These are phyloP conservation scores for Scarus forsteni DNA, from an alignment of 2,797 vertebrate genomes.

Conservation along the genomic window DNA sequence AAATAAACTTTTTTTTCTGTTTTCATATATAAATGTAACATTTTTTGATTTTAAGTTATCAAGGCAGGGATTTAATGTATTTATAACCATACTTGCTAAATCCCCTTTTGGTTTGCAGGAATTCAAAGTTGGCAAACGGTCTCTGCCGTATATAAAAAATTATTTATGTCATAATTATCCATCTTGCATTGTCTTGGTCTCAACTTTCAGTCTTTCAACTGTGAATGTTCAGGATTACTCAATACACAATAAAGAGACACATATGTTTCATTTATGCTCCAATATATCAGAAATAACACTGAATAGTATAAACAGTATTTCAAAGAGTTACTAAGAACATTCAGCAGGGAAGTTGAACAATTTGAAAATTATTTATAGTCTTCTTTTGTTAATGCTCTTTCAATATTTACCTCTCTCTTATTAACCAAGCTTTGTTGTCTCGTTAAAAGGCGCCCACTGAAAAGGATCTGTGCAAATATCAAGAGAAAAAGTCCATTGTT, in stretches of 20 bases:
- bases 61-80: too few relatives aligned
- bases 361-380: constrained; percentile 41
- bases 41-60: too few relatives aligned
- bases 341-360: constrained; percentile 63
- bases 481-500: constrained; percentile 47
- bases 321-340: constrained; percentile 76
- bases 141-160: constrained; percentile 25
- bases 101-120: constrained; percentile 65
- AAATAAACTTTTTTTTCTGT: too few relatives aligned
- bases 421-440: constrained; percentile 42
- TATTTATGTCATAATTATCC: constrained; percentile 30
- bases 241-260: constrained; percentile 67
- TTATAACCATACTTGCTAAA: not conserved
- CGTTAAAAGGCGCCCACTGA: constrained; percentile 52
- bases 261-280: constrained; percentile 61
- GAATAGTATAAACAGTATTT: constrained; percentile 72
- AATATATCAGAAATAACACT: constrained; percentile 66
- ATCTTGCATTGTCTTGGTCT: constrained; percentile 37
- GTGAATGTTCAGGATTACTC: constrained; percentile 54
- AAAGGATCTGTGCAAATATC: constrained; percentile 71
- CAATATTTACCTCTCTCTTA: constrained; percentile 20
- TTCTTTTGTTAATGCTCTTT: constrained; percentile 31
- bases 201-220: constrained; percentile 38
- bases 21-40: too few relatives aligned
- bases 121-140: constrained; percentile 48